These are phyloP conservation scores for Cheilosia soror DNA, from an alignment of 2,888 invertebrate genomes.

Conservation along the genomic window DNA sequence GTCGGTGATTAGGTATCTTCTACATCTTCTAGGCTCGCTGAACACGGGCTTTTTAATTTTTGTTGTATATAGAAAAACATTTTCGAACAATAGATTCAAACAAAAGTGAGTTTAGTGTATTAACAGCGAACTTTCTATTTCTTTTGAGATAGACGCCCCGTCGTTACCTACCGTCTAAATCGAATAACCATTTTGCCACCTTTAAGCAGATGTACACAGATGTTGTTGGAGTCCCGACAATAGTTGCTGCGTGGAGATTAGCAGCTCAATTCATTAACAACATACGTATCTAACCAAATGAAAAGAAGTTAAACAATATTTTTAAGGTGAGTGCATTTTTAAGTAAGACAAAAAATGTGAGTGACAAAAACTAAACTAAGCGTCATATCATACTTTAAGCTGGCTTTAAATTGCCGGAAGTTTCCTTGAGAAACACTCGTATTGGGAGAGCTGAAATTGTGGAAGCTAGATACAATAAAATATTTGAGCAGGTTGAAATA, in stretches of 20 bases:
- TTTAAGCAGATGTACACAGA: constrained; percentile 34
- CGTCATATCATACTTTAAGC: neutral
- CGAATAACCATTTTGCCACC: constrained; percentile 42
- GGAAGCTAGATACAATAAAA: no score
- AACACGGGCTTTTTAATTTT: neutral
- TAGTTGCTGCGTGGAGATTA: constrained; percentile 35
- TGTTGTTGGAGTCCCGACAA: constrained; percentile 23
- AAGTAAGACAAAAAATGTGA: neutral
- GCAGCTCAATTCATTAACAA: constrained; percentile 25
- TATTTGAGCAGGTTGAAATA: no score
- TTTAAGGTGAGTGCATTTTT: constrained; percentile 47
- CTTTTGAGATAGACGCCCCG: constrained; percentile 45
- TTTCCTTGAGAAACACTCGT: no score
- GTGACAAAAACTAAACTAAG: neutral
- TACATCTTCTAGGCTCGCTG: constrained; percentile 16
- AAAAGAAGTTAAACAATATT: constrained; percentile 55
- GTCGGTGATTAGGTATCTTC: constrained; percentile 30
- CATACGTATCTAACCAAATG: constrained; percentile 50
- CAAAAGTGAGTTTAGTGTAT: constrained; percentile 26
- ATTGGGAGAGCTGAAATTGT: no score
- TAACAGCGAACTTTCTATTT: constrained; percentile 64
- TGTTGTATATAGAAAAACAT: neutral
- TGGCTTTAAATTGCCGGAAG: neutral
- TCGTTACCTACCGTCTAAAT: constrained; percentile 18
- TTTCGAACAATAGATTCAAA: neutral